Conservation (phyloP, 2,888 invertebrate species). For the Ligdia adustata region DNA sequence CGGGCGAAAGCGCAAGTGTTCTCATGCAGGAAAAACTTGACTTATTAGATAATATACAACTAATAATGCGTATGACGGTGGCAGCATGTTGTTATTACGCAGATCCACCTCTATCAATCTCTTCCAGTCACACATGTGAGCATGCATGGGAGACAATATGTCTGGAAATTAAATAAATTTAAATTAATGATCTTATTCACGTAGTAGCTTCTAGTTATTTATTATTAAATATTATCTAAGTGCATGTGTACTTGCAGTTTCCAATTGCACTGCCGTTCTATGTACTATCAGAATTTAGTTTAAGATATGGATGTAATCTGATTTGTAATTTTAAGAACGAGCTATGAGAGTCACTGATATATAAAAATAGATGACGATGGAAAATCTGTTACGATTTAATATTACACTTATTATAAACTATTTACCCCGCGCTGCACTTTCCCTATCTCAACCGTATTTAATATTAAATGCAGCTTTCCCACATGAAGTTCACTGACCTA, state of each 20-base stretch:
- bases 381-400: no score
- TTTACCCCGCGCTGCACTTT: slow-evolving; percentile 26
- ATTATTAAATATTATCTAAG: no score
- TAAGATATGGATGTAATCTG: no score
- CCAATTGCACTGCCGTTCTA: no score
- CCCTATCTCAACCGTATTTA: slow-evolving; percentile 6
- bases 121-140: slow-evolving; percentile 28
- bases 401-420: no score
- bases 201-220: no score
- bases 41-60: slow-evolving; percentile 56
- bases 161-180: slow-evolving; percentile 22
- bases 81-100: slow-evolving; percentile 36
- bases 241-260: no score
- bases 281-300: no score
- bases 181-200: no score
- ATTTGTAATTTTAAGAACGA: no score
- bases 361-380: no score
- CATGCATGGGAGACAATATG: slow-evolving; percentile 29
- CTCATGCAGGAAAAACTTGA: slow-evolving; percentile 67
- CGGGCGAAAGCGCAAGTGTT: slow-evolving; percentile 76
- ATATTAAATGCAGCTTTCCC: slow-evolving; percentile 33
- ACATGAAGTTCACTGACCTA: slow-evolving; percentile 54
- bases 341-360: no score
- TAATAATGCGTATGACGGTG: slow-evolving; percentile 32
- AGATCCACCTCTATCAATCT: slow-evolving; percentile 29